Conservation (phyloP, 2,113 vertebrate genomes). For the Empidonax alnorum region DNA sequence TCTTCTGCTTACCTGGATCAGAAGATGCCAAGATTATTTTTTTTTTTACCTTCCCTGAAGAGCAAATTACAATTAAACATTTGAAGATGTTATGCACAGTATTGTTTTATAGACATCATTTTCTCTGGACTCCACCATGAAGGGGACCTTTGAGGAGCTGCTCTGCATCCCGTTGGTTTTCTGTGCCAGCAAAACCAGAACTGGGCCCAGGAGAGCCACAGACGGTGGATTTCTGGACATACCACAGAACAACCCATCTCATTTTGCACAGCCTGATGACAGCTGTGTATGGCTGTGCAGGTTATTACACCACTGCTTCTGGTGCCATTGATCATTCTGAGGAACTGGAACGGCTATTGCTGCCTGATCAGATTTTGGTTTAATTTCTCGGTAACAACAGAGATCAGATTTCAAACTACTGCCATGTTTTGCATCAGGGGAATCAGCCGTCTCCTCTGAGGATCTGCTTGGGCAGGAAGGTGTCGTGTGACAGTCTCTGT, state of each 20-base stretch:
- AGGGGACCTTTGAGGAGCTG: not conserved
- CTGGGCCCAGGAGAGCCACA: not conserved
- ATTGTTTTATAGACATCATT: not conserved
- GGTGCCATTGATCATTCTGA: not conserved
- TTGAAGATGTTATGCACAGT: not conserved
- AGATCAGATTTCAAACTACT: not conserved
- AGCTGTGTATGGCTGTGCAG: not conserved
- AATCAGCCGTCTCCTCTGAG: not conserved
- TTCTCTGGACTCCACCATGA: not conserved
- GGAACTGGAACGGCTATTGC: not conserved
- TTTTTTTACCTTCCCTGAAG: not conserved
- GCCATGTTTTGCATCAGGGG: not conserved
- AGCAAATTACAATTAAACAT: not conserved
- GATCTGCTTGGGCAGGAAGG: not conserved
- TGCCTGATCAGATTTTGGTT: not conserved
- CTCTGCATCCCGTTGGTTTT: not conserved
- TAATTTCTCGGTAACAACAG: not conserved
- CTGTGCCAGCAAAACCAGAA: not conserved
- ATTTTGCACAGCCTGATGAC: not conserved
- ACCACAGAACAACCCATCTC: rapidly evolving
- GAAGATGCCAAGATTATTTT: not conserved
- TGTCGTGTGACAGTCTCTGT: not conserved
- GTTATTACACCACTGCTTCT: not conserved
- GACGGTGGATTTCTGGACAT: not conserved
- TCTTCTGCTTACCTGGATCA: not conserved